Base-by-base conservation (phyloP, 2,888 invertebrate species). In the Octonoba sinensis region DNA sequence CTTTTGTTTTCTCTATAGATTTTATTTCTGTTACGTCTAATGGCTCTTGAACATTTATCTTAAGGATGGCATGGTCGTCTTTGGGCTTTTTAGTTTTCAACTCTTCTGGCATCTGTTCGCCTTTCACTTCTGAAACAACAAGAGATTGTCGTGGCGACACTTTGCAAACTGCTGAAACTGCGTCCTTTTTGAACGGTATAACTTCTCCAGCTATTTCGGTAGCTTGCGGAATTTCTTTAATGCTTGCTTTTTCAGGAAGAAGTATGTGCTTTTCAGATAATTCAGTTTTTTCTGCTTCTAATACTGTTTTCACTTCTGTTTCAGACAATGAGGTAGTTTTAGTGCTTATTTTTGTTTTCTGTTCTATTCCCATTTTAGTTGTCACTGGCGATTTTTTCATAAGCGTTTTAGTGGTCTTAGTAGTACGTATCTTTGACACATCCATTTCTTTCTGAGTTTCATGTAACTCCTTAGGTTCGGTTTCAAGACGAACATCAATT, bases 111-210 rank as follows among this genome's bases (percentile, higher is more conserved):
- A 36, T 62, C 12, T 73, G 73, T 16, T 78, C 73, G 46, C 60
- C 81, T 18, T 57, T 64, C 20, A 83, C 20, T 83, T 77, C 83
- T 51, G 77, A 77, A 20, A 83, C 44, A 27, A 83, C 49, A 44
- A 84, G 22, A 20, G 84, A 77, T 57, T 82, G 57, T 27, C 78
- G 57, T 2, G 84, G 84, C 46, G 81, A 76, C 71, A 84, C 73
- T 59, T 77, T 84, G 15, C 22, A 57, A 27, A 44, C 51, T 11
- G 77, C 73, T 15, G 60, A 46, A 36, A 66, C 46, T 75, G 69
- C 74, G 44, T 84, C 74, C 22, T 64, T 60, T 44, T 72, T 74
- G 24, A 56, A 65, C 20, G 72, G 64, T 22, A 46, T 54, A 24
- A 73, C 64, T n/a, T 65, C 57, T 22, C 27, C 69, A 3, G 24